phyloP scores from a whole-genome alignment of 2,113 vertebrate species.

The Oreamnos americanus region DNA sequence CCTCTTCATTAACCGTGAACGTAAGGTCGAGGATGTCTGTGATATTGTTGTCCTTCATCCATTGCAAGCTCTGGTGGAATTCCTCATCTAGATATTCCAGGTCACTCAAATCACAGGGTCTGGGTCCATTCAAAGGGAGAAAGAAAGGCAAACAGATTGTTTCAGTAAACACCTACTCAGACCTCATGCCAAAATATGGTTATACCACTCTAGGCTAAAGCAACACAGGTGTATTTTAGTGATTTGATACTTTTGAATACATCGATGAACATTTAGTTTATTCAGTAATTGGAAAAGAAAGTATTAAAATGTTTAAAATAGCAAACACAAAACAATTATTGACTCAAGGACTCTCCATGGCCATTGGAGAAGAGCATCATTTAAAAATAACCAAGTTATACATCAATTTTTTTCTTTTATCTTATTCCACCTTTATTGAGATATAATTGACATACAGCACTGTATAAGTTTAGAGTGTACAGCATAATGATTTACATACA shows the following conservation, averaged over 20 bases:
- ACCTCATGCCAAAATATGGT: background rate
- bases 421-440: background rate
- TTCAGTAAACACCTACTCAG: background rate
- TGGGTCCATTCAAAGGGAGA: slow-evolving; percentile 65
- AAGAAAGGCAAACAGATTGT: background rate
- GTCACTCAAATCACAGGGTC: slow-evolving; percentile 95
- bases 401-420: background rate
- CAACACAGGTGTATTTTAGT: background rate
- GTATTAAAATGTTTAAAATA: background rate
- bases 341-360: background rate
- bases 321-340: background rate
- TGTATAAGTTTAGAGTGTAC: background rate
- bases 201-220: background rate
- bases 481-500: background rate
- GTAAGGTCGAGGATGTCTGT: slow-evolving; percentile 97
- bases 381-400: background rate
- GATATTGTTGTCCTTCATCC: slow-evolving; percentile 99
- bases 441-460: background rate
- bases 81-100: slow-evolving; percentile 98
- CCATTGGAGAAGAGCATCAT: background rate
- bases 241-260: background rate
- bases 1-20: slow-evolving; percentile 98
- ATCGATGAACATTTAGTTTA: background rate
- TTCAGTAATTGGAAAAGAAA: background rate
- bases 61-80: slow-evolving; percentile 98